Evolutionary conservation across 1,140 invertebrate genomes (phyloP), one percentile per base, ranked within the genome.

Genomic region (Plodia interpunctella): DNA sequence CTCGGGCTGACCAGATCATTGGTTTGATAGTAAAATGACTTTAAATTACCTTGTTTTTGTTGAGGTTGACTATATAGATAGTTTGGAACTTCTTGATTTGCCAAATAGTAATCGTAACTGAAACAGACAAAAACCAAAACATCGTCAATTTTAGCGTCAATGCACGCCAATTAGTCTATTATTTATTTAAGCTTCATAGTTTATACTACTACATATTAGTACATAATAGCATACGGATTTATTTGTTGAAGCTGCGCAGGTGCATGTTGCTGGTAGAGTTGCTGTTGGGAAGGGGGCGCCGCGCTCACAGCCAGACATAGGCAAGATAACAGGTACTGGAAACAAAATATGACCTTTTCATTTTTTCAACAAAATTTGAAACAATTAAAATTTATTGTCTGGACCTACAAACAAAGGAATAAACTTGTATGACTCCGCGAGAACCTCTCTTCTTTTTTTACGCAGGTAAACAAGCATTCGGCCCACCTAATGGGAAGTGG

Each of bases 11-110:
- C n/a, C n/a, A n/a, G n/a, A n/a, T n/a, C n/a, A n/a, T n/a, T n/a
- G n/a, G n/a, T n/a, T n/a, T n/a, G 21, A 25, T 25, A 3, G 2
- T 25, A 25, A 25, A 25, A 51, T n/a, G n/a, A 30, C 50, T 25
- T 64, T n/a, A n/a, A n/a, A n/a, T n/a, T 80, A 86, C 80, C 85
- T 87, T 72, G 76, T 60, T 75, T 76, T 51, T 78, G 76, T 57
- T 83, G 72, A 13, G 65, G 59, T 32, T 76, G 62, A 18, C 51
- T 70, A 60, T 81, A 85, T n/a, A n/a, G n/a, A 49, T 78, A 85
- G 17, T 74, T 66, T 8, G 61, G 60, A 28, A 71, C 60, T 32
- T 78, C 76, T 58, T 63, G 71, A 58, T 72, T 74, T 25, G 76
- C 74, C 51, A 76, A 59, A 55, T 83, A 86, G 65, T 77, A 83